phyloP scores from a whole-genome alignment of 2,797 vertebrate species.

The Apogon talboti region DNA sequence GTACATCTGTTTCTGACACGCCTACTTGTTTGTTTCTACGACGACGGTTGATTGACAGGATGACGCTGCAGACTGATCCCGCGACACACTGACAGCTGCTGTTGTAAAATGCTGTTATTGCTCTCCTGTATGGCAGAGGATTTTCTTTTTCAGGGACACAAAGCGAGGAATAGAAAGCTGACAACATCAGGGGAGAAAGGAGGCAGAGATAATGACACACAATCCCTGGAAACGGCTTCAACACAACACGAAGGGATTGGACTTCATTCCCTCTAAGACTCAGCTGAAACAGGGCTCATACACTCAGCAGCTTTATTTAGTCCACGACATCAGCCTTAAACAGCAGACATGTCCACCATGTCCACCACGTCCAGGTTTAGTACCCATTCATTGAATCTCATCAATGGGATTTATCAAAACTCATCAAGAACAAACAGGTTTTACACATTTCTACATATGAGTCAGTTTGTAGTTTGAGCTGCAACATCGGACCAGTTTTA shows the following conservation, averaged over 20 bases:
- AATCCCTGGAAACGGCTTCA: slow-evolving; percentile 24
- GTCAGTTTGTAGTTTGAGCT: no score
- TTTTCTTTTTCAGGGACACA: slow-evolving; percentile 58
- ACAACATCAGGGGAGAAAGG: slow-evolving; percentile 23
- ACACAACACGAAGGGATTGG: slow-evolving; percentile 36
- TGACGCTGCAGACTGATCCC: slow-evolving; percentile 52
- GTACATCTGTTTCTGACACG: slow-evolving; percentile 13
- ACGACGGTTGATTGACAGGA: slow-evolving; percentile 46
- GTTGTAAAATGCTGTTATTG: slow-evolving; percentile 67
- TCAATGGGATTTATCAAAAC: no score
- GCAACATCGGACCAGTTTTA: no score
- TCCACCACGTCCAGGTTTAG: no score
- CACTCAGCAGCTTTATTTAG: slow-evolving; percentile 29
- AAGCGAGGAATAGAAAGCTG: slow-evolving; percentile 27
- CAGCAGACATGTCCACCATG: no score
- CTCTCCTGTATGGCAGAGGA: slow-evolving; percentile 52
- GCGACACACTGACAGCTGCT: slow-evolving; percentile 65
- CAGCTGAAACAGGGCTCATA: slow-evolving; percentile 33
- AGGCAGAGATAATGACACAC: slow-evolving; percentile 21
- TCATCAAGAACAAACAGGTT: no score
- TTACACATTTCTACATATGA: no score
- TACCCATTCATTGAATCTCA: no score
- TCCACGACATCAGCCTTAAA: no score
- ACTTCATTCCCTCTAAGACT: slow-evolving; percentile 37
- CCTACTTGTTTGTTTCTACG: slow-evolving; percentile 45